These are phyloP conservation scores for Symphodus melops DNA, from an alignment of 2,113 vertebrate species.

Conservation along the genomic window DNA sequence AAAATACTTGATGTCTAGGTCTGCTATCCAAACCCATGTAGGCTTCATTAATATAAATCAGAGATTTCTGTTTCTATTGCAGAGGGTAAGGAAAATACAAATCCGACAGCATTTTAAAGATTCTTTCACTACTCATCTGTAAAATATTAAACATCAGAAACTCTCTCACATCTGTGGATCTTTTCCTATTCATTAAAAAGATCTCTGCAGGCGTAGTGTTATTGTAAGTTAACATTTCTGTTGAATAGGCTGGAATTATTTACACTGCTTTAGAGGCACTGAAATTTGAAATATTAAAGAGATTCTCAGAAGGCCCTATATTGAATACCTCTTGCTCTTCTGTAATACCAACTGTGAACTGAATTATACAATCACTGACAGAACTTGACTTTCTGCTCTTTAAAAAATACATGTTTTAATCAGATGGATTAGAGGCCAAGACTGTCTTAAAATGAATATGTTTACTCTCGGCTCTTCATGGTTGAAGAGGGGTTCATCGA, in stretches of 20 bases:
- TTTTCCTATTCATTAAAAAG: constrained; percentile 54
- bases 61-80: constrained; percentile 31
- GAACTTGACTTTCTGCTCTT: constrained; percentile 9
- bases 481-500: background rate
- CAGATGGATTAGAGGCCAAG: background rate
- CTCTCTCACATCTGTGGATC: constrained; percentile 33
- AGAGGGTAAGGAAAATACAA: constrained; percentile 16
- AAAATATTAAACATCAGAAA: constrained; percentile 56
- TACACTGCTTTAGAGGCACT: constrained; percentile 8
- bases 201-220: background rate
- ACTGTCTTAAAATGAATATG: background rate
- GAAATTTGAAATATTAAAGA: constrained; percentile 10
- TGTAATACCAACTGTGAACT: constrained; percentile 6
- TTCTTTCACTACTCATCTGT: constrained; percentile 38
- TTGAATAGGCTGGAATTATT: constrained; percentile 6
- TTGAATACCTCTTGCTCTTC: background rate
- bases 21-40: constrained; percentile 56
- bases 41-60: constrained; percentile 57
- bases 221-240: constrained; percentile 26
- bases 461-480: background rate
- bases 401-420: background rate
- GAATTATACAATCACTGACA: background rate
- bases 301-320: background rate
- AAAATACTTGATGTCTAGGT: constrained; percentile 39
- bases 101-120: constrained; percentile 32